A percentile compares a stretch with the other conserved stretches of the same genome.
Evolutionary conservation across 2,113 vertebrate species (phyloP).

Genomic region (Ornithorhynchus anatinus): DNA sequence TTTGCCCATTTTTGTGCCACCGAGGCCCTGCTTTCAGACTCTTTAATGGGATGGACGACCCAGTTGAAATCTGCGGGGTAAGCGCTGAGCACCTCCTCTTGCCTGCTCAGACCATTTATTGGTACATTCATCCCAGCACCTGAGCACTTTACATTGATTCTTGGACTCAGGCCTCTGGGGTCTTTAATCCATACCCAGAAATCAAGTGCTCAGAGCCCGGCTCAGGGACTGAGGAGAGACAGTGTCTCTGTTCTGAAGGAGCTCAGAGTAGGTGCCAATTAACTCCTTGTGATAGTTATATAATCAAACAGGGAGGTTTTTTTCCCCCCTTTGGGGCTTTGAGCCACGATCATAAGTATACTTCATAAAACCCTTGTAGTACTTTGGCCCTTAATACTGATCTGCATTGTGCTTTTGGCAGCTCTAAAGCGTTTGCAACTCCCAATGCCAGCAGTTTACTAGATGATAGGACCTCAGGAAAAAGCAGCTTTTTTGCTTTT

Average conservation of each 20-base stretch:
- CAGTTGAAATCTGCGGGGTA: no score
- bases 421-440: background rate
- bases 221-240: conserved; percentile 23
- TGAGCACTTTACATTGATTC: no score
- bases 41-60: no score
- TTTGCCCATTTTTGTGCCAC: no score
- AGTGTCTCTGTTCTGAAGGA: conserved; percentile 32
- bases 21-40: no score
- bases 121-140: no score
- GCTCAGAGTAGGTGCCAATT: conserved; percentile 48
- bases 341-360: conserved; percentile 31
- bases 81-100: no score
- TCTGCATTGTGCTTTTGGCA: conserved; percentile 24
- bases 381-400: conserved; percentile 28
- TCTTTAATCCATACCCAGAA: conserved; percentile 3
- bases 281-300: conserved; percentile 26
- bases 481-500: background rate
- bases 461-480: background rate
- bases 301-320: conserved; percentile 46
- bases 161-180: no score
- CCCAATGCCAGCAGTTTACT: background rate
- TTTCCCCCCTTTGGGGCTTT: conserved; percentile 32
- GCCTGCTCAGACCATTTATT: no score
- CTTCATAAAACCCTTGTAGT: conserved; percentile 46
- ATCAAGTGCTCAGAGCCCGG: background rate